phyloP scores from a whole-genome alignment of 2,797 vertebrate species.

The Mallotus villosus region DNA sequence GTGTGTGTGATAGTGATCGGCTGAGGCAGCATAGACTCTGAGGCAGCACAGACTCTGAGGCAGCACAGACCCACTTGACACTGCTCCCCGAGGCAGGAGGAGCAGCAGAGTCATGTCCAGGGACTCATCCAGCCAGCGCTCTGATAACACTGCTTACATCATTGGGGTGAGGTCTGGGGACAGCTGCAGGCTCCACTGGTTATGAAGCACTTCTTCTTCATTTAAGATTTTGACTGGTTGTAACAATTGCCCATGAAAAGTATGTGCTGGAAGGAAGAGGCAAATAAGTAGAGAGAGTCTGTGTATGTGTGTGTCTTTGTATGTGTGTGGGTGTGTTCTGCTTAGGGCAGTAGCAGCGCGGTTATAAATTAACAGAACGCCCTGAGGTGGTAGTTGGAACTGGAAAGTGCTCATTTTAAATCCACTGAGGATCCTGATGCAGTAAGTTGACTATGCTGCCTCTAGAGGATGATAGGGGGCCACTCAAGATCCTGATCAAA shows the following conservation, averaged over 20 bases:
- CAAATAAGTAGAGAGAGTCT: neutral
- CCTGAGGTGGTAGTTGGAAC: conserved; percentile 11
- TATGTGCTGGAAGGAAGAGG: no score
- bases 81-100: conserved; percentile 3
- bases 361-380: conserved; percentile 36
- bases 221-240: conserved; percentile 21
- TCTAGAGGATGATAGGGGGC: no score
- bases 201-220: conserved; percentile 25
- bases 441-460: no score
- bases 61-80: conserved; percentile 7
- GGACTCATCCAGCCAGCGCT: conserved; percentile 29
- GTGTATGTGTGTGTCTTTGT: conserved; percentile 11
- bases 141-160: conserved; percentile 63
- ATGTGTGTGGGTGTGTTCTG: conserved; percentile 14
- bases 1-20: no score
- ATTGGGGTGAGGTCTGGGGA: conserved; percentile 52
- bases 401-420: neutral
- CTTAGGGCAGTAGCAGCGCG: neutral
- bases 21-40: conserved; percentile 8
- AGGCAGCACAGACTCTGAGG: conserved; percentile 4
- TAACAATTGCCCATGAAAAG: conserved; percentile 31
- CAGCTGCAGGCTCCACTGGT: conserved; percentile 44
- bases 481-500: no score
- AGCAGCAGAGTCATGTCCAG: conserved; percentile 34
- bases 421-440: no score